Evolutionary conservation across 2,888 invertebrate species (phyloP).

Genomic region (Xestia rhomboidea): DNA sequence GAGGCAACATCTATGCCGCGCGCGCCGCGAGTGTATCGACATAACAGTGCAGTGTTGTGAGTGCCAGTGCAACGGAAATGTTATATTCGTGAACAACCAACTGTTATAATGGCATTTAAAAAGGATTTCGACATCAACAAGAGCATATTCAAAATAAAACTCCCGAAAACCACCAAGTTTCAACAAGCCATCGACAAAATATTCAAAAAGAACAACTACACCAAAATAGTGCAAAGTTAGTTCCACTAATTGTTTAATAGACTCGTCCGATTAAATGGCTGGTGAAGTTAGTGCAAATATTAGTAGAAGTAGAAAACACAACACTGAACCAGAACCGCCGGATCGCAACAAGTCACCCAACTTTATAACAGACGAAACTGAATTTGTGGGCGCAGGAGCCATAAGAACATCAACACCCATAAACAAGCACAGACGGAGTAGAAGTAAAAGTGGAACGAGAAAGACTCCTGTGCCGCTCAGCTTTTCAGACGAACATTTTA

Average conservation of each 20-base stretch:
- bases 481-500: conserved; percentile 85
- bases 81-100: conserved; percentile 80
- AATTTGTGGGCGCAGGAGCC: conserved; percentile 85
- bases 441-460: conserved; percentile 84
- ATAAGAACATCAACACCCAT: conserved; percentile 75
- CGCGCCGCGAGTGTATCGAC: conserved; percentile 76
- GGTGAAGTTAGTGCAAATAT: conserved; percentile 84
- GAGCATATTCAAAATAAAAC: conserved; percentile 84
- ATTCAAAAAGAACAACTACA: conserved; percentile 87
- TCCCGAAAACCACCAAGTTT: conserved; percentile 82
- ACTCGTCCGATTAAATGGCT: conserved; percentile 85
- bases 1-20: conserved; percentile 79
- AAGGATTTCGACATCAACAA: conserved; percentile 86
- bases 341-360: conserved; percentile 80
- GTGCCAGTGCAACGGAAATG: conserved; percentile 85
- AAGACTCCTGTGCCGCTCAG: conserved; percentile 80
- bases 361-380: conserved; percentile 84
- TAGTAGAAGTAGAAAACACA: conserved; percentile 81
- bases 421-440: conserved; percentile 80
- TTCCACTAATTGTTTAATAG: conserved; percentile 57
- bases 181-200: conserved; percentile 86
- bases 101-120: conserved; percentile 85
- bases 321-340: conserved; percentile 76
- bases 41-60: conserved; percentile 74
- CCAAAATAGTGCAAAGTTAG: conserved; percentile 89